Conservation (phyloP, 2,113 vertebrate species). For the Glaucomys volans region DNA sequence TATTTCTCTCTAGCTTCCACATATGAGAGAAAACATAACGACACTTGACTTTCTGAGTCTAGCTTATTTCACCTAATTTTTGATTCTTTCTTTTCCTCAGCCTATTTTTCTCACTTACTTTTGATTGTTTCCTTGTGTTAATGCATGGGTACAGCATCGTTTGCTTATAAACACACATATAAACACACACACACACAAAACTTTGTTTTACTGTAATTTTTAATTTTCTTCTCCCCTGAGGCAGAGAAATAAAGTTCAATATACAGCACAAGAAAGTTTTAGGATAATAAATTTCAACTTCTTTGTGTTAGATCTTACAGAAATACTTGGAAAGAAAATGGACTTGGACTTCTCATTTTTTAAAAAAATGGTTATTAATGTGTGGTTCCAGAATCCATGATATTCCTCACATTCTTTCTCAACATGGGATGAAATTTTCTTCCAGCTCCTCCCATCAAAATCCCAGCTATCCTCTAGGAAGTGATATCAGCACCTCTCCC, state of each 20-base stretch:
- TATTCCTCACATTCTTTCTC: not conserved
- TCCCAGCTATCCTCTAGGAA: not conserved
- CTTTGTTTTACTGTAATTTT: not conserved
- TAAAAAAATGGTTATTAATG: not conserved
- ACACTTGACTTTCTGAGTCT: not conserved
- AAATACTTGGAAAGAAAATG: not conserved
- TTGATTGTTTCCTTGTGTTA: not conserved
- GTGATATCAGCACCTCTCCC: not conserved
- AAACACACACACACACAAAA: not conserved
- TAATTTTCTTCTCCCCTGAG: not conserved
- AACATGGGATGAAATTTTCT: not conserved
- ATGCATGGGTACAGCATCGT: not conserved
- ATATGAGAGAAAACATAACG: not conserved
- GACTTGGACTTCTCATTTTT: not conserved
- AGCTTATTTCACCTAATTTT: not conserved
- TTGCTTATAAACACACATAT: not conserved
- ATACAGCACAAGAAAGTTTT: not conserved
- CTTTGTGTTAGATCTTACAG: not conserved
- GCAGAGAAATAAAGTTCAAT: constrained; percentile 2
- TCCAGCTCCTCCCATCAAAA: not conserved
- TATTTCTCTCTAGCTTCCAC: not conserved
- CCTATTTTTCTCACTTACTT: not conserved
- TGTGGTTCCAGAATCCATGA: not conserved
- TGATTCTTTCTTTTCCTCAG: not conserved
- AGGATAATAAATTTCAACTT: constrained; percentile 17